Evolutionary conservation across 2,888 invertebrate genomes (phyloP), one percentile per base, ranked within the genome.

Genomic region (Melanophora roralis): DNA sequence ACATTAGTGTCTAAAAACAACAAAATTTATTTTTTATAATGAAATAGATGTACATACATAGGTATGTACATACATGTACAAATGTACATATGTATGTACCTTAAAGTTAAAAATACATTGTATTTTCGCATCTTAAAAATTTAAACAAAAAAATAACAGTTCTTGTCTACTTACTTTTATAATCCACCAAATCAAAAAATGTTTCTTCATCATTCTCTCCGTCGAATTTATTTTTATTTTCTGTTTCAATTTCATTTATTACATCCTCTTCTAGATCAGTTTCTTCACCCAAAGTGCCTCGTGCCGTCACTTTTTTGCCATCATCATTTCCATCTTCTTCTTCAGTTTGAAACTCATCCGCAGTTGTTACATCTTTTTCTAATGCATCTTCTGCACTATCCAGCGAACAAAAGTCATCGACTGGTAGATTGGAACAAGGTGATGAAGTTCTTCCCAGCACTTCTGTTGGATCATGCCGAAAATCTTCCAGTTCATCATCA

Each of bases 401-500:
- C 11, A 75, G 36, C 7, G 78, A 79, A 47, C 72, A 72, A 45
- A 75, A 76, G 6, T 80, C 83, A 21, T 80, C 82, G 11, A 2
- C 12, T 19, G 53, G 27, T 16, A 59, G 43, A 51, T 65, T 40
- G 16, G 40, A 23, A 19, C 38, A 40, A 27, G 59, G 40, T 5
- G 75, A 77, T 43, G 79, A 62, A 27, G 43, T 49, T 40, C 27
- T 32, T 9, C 32, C 40, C 8, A 67, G 32, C 1, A 62, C 27
- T 34, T 77, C 72, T 21, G 59, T 60, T 12, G 84, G 81, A 27
- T 84, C 83, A 45, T 83, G 43, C 0, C 80, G 83, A 82, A 84
- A 84, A 53, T 86, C 86, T 23, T 85, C 84, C 62, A 86, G 77
- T 57, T 86, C 86, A 81, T 85, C 86, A 49, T 84, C 85, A 53